These are phyloP conservation scores for Heterodera schachtii DNA, from an alignment of 1,140 invertebrate species.

Conservation along the genomic window DNA sequence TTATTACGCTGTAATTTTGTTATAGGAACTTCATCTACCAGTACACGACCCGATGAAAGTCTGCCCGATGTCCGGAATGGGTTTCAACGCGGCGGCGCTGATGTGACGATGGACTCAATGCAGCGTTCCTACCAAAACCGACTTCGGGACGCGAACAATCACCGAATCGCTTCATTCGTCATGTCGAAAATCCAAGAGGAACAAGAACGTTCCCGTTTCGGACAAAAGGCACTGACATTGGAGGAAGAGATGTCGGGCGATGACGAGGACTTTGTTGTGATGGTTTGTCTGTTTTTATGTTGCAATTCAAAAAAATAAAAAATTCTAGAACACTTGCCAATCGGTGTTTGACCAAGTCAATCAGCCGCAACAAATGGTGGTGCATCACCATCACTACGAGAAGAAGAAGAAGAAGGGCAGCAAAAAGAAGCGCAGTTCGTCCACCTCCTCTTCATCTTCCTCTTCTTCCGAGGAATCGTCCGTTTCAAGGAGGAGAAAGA, in stretches of 20 bases:
- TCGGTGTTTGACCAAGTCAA: background rate
- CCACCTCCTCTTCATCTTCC: background rate
- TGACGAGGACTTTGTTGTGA: constrained; percentile 1
- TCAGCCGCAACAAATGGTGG: background rate
- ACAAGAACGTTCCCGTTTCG: background rate
- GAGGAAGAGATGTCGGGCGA: background rate
- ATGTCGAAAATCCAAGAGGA: background rate
- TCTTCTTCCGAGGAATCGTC: background rate
- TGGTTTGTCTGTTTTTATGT: background rate
- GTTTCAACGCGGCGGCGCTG: background rate
- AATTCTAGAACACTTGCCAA: background rate
- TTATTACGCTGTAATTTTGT: no score
- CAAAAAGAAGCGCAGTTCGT: background rate
- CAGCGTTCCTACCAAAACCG: background rate
- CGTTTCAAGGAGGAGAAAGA: background rate
- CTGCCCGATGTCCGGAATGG: background rate
- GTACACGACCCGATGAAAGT: background rate
- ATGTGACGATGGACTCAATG: background rate
- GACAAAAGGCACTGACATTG: background rate
- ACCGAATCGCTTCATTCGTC: background rate
- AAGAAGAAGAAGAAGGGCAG: background rate
- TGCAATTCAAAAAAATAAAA: background rate
- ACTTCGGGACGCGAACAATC: background rate
- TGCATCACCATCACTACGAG: background rate
- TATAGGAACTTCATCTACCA: no score